phyloP scores from a whole-genome alignment of 2,888 invertebrate genomes.

The Epistrophe eligans region DNA sequence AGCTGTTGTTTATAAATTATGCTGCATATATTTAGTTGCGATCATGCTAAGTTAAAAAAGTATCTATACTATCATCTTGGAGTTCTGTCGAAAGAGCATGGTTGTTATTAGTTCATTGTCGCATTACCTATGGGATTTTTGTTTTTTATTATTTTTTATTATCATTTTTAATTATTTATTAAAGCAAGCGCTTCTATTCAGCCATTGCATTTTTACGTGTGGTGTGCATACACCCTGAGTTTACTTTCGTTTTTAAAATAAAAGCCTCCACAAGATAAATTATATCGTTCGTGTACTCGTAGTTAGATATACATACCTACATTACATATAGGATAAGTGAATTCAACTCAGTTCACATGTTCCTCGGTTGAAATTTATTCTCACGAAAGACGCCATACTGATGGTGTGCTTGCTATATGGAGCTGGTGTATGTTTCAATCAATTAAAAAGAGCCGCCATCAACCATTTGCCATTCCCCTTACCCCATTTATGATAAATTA shows the following conservation, averaged over 20 bases:
- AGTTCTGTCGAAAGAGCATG: slow-evolving; percentile 48
- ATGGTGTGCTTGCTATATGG: neutral
- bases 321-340: slow-evolving; percentile 19
- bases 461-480: neutral
- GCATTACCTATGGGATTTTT: slow-evolving; percentile 55
- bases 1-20: slow-evolving; percentile 42
- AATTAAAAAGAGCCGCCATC: slow-evolving; percentile 17
- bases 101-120: slow-evolving; percentile 69
- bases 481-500: slow-evolving; percentile 7
- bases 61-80: slow-evolving; percentile 1
- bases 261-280: slow-evolving; percentile 25
- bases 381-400: slow-evolving; percentile 18
- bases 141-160: slow-evolving; percentile 20
- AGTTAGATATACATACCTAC: neutral
- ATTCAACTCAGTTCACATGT: slow-evolving; percentile 46
- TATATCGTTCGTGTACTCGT: neutral
- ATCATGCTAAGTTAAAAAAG: slow-evolving; percentile 49
- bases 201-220: slow-evolving; percentile 7
- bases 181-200: slow-evolving; percentile 21
- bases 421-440: slow-evolving; percentile 6
- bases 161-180: slow-evolving; percentile 56
- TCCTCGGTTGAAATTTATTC: slow-evolving; percentile 9
- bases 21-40: slow-evolving; percentile 34
- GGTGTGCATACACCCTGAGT: slow-evolving; percentile 12
- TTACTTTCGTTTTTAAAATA: slow-evolving; percentile 59